Conservation (phyloP, 2,888 invertebrate species). For the Pinctada fucata region DNA sequence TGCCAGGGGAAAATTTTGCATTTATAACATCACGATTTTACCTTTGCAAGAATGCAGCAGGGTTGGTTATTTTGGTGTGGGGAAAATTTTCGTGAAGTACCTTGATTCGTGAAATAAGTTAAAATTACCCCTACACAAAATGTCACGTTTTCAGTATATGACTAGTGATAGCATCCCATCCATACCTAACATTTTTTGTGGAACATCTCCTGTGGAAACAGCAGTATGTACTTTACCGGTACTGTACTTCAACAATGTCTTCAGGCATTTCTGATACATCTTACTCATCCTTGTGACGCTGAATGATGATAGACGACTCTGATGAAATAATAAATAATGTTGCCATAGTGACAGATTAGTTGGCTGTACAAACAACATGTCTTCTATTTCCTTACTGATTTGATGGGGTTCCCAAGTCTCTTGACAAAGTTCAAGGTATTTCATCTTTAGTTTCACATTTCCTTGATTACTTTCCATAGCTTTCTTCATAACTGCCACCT, state of each 20-base stretch:
- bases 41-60: too few relatives aligned
- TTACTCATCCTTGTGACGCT: constrained; percentile 69
- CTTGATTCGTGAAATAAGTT: too few relatives aligned
- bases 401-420: constrained; percentile 71
- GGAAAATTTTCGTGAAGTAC: too few relatives aligned
- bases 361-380: constrained; percentile 75
- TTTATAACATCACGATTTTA: too few relatives aligned
- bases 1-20: too few relatives aligned
- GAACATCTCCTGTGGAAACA: constrained; percentile 63
- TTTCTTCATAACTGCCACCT: constrained; percentile 76
- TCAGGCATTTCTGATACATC: constrained; percentile 74
- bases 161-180: too few relatives aligned
- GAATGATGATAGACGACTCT: constrained; percentile 74
- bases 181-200: constrained; percentile 67
- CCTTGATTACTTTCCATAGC: constrained; percentile 76
- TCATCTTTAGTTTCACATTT: constrained; percentile 72
- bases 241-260: constrained; percentile 67
- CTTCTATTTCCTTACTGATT: constrained; percentile 75
- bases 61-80: too few relatives aligned
- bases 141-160: too few relatives aligned
- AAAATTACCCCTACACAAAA: too few relatives aligned
- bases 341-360: constrained; percentile 76
- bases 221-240: constrained; percentile 74
- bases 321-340: constrained; percentile 73
- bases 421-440: constrained; percentile 72